Conservation (phyloP, 2,797 vertebrate species). For the Tadarida brasiliensis region DNA sequence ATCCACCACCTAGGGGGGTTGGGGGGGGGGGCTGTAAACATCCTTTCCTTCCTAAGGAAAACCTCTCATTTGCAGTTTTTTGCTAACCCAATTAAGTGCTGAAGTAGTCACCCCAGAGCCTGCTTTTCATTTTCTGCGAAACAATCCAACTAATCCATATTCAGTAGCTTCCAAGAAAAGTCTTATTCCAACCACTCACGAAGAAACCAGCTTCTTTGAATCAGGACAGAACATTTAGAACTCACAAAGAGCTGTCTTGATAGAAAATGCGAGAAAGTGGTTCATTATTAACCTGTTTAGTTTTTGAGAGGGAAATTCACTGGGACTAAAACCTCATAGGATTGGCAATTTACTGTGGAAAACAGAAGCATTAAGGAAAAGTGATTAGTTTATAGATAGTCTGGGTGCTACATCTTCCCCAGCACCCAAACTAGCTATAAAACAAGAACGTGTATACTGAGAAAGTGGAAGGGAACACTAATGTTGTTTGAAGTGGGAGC, state of each 20-base stretch:
- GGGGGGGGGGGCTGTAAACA: slow-evolving; percentile 53
- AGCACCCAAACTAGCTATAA: slow-evolving; percentile 2
- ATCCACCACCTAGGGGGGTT: slow-evolving; percentile 65
- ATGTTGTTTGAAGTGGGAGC: slow-evolving; percentile 63
- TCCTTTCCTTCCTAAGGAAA: slow-evolving; percentile 78
- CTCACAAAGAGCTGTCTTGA: slow-evolving; percentile 79
- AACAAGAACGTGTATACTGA: neutral
- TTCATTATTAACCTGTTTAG: slow-evolving; percentile 80
- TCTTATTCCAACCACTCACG: slow-evolving; percentile 73
- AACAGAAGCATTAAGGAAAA: slow-evolving; percentile 69
- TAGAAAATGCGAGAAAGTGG: slow-evolving; percentile 83
- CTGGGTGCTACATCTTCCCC: slow-evolving; percentile 62
- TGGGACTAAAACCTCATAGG: slow-evolving; percentile 54
- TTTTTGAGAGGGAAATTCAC: slow-evolving; percentile 81
- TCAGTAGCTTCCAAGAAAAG: slow-evolving; percentile 79
- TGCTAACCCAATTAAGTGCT: slow-evolving; percentile 78
- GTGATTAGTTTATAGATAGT: slow-evolving; percentile 61
- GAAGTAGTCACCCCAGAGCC: slow-evolving; percentile 75
- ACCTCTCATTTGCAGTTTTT: slow-evolving; percentile 76
- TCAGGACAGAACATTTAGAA: slow-evolving; percentile 77
- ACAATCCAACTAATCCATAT: slow-evolving; percentile 81
- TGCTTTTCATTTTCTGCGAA: slow-evolving; percentile 74
- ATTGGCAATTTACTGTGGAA: slow-evolving; percentile 76
- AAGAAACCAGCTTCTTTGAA: slow-evolving; percentile 66
- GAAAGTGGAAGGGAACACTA: neutral